Evolutionary conservation across 1,140 invertebrate species (phyloP).

Genomic region (Scylla paramamosain): DNA sequence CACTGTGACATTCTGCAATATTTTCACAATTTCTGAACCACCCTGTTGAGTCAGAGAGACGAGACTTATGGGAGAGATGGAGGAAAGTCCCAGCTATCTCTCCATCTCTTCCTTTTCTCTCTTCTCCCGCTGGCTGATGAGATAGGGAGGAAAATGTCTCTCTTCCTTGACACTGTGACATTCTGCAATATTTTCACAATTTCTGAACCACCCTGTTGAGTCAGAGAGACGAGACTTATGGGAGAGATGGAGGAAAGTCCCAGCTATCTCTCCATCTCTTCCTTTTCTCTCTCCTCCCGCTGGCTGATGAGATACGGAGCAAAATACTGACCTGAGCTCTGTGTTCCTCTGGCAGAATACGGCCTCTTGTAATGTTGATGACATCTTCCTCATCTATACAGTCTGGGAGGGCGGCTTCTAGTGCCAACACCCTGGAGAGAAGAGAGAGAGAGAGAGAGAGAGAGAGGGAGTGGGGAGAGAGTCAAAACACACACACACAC

Average conservation of each 20-base stretch:
- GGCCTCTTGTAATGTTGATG: too few species aligned
- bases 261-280: not conserved
- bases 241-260: not conserved
- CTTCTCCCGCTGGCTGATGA: not conserved
- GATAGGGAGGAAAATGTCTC: not conserved
- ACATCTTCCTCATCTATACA: too few species aligned
- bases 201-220: not conserved
- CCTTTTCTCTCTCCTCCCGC: not conserved
- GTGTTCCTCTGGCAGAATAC: too few species aligned
- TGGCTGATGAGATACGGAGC: too few species aligned
- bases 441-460: too few species aligned
- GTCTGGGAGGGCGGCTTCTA: too few species aligned
- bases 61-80: too few species aligned
- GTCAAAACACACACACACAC: not conserved
- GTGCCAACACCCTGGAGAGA: too few species aligned
- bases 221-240: too few species aligned
- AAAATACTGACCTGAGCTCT: too few species aligned
- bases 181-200: not conserved
- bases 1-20: not conserved
- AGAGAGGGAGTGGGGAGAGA: not conserved
- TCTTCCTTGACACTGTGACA: not conserved
- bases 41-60: too few species aligned
- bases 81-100: not conserved
- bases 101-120: not conserved
- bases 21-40: too few species aligned